These are phyloP conservation scores for Narcine bancroftii DNA, from an alignment of 2,113 vertebrate species.

Conservation along the genomic window DNA sequence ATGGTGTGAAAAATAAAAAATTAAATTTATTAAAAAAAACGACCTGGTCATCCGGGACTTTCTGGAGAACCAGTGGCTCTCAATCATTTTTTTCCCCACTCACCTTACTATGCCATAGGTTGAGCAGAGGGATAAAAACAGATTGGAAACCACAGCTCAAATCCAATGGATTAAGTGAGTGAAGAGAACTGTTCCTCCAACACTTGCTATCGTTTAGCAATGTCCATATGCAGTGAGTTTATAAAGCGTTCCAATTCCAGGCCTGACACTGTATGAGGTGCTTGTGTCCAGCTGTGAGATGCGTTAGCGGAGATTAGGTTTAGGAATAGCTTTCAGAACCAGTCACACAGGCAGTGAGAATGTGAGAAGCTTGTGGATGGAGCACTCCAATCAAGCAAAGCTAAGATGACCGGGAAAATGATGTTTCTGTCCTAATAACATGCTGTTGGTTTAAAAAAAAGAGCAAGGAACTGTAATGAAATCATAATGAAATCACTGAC, in stretches of 20 bases:
- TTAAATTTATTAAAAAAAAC: too few species aligned
- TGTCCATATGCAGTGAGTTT: background rate
- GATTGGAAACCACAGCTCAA: background rate
- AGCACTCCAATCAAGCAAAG: background rate
- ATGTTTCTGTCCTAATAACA: conserved; percentile 10
- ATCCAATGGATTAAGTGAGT: too few species aligned
- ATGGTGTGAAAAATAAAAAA: too few species aligned
- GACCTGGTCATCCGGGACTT: too few species aligned
- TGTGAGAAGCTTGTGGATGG: background rate
- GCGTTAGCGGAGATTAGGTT: background rate
- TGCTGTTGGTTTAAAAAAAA: background rate
- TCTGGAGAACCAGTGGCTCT: too few species aligned
- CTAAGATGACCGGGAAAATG: background rate
- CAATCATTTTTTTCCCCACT: too few species aligned
- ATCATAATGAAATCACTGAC: conserved; percentile 18
- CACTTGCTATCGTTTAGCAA: background rate
- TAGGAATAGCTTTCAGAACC: background rate
- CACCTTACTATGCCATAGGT: too few species aligned
- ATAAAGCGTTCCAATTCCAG: background rate
- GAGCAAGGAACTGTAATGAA: conserved; percentile 4
- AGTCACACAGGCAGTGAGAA: background rate
- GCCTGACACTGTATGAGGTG: too few species aligned
- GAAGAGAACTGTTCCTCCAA: too few species aligned
- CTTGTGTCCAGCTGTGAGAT: background rate
- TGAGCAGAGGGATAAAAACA: too few species aligned